These are phyloP conservation scores for Drosophila arizonae DNA, from an alignment of 1,140 invertebrate genomes.

Conservation along the genomic window DNA sequence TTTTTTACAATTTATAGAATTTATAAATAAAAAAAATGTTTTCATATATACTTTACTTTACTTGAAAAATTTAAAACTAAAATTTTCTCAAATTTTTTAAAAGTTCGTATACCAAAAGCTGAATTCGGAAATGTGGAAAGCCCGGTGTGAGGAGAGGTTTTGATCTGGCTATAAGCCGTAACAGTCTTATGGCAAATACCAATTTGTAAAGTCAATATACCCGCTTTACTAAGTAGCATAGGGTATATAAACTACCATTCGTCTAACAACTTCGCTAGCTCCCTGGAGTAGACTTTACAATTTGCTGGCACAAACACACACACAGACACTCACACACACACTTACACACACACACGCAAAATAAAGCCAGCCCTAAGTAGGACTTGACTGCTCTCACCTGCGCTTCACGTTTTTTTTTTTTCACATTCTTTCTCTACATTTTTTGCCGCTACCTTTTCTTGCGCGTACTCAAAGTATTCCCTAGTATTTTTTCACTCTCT, in stretches of 20 bases:
- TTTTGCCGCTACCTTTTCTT: slow-evolving; percentile 9
- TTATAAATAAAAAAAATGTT: too few relatives aligned
- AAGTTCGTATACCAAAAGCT: too few relatives aligned
- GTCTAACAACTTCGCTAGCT: slow-evolving; percentile 35
- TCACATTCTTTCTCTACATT: slow-evolving; percentile 12
- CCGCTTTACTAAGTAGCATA: background rate
- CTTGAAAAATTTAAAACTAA: too few relatives aligned
- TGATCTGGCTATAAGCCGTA: too few relatives aligned
- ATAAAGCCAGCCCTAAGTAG: slow-evolving; percentile 12
- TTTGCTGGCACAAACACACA: slow-evolving; percentile 34
- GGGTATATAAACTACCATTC: slow-evolving; percentile 37
- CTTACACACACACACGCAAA: background rate
- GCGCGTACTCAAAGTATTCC: slow-evolving; percentile 23
- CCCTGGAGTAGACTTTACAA: slow-evolving; percentile 45
- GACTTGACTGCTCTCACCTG: slow-evolving; percentile 41
- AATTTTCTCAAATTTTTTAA: too few relatives aligned
- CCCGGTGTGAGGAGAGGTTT: too few relatives aligned
- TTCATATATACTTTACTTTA: too few relatives aligned
- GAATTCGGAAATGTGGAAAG: too few relatives aligned
- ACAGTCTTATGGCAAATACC: too few relatives aligned
- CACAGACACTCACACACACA: slow-evolving; percentile 7
- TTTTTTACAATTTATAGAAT: too few relatives aligned
- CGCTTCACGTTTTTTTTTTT: slow-evolving; percentile 21
- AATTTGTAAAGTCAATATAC: background rate
- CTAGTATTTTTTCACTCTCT: slow-evolving; percentile 3